Evolutionary conservation across 1,140 invertebrate species (phyloP).

Genomic region (Platorchestia sp.): DNA sequence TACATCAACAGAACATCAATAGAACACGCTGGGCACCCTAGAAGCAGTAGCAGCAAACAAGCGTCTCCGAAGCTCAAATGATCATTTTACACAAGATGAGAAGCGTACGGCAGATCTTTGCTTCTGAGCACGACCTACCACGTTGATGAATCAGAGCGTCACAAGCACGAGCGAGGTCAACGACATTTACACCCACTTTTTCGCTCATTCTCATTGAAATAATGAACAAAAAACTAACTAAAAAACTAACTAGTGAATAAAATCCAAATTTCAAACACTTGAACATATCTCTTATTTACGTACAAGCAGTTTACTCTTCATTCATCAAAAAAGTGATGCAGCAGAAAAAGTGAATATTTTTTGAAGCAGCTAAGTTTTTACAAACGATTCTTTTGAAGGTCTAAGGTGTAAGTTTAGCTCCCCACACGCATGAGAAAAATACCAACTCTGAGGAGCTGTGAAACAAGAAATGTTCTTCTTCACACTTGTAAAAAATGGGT

Average conservation of each 20-base stretch:
- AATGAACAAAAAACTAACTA: not conserved
- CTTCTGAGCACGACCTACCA: not conserved
- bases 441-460: not conserved
- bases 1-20: constrained; percentile 27
- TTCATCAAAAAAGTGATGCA: not conserved
- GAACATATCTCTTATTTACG: not conserved
- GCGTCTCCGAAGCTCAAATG: not conserved
- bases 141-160: not conserved
- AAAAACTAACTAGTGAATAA: not conserved
- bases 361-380: not conserved
- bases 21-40: not conserved
- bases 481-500: not conserved
- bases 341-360: not conserved
- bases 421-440: not conserved
- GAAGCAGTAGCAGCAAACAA: not conserved
- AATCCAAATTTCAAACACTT: not conserved
- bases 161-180: not conserved
- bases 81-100: not conserved
- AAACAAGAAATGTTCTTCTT: not conserved
- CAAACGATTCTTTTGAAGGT: not conserved
- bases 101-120: not conserved
- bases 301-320: not conserved
- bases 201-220: not conserved
- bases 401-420: not conserved
- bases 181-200: not conserved